Percentiles rank a stretch among this genome's conserved stretches.
Conservation (phyloP, 37 sponge, comb jelly and placozoan species). For the Crambe crambe region DNA sequence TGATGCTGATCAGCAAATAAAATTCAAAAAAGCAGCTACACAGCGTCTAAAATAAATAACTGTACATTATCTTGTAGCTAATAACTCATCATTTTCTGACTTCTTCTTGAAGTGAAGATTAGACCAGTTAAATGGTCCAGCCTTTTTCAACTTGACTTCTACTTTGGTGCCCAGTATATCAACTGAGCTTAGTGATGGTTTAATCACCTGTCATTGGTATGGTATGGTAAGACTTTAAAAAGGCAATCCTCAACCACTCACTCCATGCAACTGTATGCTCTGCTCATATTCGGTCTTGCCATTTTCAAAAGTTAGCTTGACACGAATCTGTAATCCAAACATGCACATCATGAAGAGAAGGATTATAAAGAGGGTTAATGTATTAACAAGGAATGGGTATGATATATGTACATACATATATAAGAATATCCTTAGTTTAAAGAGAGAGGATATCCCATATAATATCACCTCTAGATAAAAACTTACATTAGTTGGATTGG, state of each 20-base stretch:
- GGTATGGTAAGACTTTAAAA: background rate
- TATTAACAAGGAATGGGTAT: too few relatives aligned
- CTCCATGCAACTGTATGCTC: constrained; percentile 53
- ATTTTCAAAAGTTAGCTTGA: constrained; percentile 43
- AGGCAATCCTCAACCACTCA: constrained; percentile 2
- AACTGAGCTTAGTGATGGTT: constrained; percentile 67
- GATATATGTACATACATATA: too few relatives aligned
- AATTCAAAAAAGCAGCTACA: too few relatives aligned
- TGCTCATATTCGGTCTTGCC: constrained; percentile 45
- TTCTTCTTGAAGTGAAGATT: constrained; percentile 5
- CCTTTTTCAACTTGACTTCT: constrained; percentile 79
- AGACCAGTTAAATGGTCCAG: constrained; percentile 38
- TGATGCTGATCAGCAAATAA: too few relatives aligned
- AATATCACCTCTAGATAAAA: background rate
- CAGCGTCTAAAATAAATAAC: too few relatives aligned
- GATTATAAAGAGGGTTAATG: too few relatives aligned
- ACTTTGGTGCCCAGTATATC: constrained; percentile 74
- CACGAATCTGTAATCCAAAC: constrained; percentile 25
- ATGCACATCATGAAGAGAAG: background rate
- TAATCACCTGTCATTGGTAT: constrained; percentile 59
- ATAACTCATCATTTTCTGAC: background rate
- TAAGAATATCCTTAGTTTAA: constrained; percentile 1
- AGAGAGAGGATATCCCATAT: background rate
- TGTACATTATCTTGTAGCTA: too few relatives aligned
- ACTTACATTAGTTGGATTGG: constrained; percentile 75